Conservation (phyloP, 2,888 invertebrate genomes). For the Aphodius sticticus region DNA sequence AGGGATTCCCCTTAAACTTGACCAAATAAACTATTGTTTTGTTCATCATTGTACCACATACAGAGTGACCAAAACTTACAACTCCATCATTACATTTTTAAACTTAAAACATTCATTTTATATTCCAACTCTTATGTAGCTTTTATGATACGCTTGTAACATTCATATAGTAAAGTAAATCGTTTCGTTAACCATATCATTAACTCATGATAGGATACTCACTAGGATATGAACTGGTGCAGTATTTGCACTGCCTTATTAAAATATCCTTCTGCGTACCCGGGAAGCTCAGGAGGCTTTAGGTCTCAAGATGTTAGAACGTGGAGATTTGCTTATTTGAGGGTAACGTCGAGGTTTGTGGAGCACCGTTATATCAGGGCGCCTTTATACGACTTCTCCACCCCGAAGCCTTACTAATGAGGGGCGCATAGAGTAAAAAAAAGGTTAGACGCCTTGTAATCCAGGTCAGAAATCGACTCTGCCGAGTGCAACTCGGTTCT, state of each 20-base stretch:
- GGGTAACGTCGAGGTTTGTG: not conserved
- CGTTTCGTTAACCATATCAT: no score
- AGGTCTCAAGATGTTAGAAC: not conserved
- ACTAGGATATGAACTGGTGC: not conserved
- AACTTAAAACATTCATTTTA: no score
- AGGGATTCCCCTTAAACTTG: no score
- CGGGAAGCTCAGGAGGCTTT: not conserved
- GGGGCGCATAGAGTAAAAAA: not conserved
- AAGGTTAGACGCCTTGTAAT: constrained; percentile 25
- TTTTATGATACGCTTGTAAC: no score
- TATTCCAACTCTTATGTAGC: no score
- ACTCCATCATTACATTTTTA: no score
- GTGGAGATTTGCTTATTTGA: not conserved
- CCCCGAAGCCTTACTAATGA: constrained; percentile 25
- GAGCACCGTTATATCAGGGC: not conserved
- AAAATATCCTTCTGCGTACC: not conserved
- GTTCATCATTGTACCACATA: no score
- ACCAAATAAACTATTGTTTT: no score
- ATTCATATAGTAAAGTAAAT: no score
- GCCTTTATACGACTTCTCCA: constrained; percentile 25
- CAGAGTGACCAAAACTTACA: no score
- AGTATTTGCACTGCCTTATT: not conserved
- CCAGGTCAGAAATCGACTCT: constrained; percentile 24
- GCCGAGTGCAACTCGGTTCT: not conserved
- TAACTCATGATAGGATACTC: no score